These are phyloP conservation scores for Dendrolimus pini DNA, from an alignment of 2,888 invertebrate species.

Conservation along the genomic window DNA sequence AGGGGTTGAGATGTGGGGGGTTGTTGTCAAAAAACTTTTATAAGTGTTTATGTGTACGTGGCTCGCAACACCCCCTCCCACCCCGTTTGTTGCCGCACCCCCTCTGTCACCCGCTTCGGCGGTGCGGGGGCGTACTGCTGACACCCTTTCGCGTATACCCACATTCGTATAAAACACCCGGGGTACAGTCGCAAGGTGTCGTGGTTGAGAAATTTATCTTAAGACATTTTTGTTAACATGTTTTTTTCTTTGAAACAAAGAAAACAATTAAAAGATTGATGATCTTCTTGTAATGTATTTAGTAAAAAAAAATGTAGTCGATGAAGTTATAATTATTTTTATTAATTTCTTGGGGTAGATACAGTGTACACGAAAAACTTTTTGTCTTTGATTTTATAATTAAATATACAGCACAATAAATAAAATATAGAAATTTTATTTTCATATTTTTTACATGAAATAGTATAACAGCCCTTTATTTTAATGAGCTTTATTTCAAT, in stretches of 20 bases:
- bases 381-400: too few relatives aligned
- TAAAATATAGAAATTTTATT: too few relatives aligned
- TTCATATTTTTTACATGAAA: too few relatives aligned
- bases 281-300: too few relatives aligned
- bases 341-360: too few relatives aligned
- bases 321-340: too few relatives aligned
- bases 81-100: constrained; percentile 27
- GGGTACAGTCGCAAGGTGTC: constrained; percentile 36
- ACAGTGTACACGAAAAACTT: too few relatives aligned
- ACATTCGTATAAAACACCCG: constrained; percentile 66
- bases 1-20: constrained; percentile 44
- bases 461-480: too few relatives aligned
- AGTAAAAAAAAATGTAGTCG: too few relatives aligned
- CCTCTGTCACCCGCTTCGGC: constrained; percentile 23
- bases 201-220: constrained; percentile 14
- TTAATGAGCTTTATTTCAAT: too few relatives aligned
- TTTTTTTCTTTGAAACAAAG: background rate
- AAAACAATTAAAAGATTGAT: too few relatives aligned
- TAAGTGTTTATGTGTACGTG: constrained; percentile 75
- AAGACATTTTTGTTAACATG: background rate
- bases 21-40: constrained; percentile 77
- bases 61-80: constrained; percentile 26
- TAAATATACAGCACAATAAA: too few relatives aligned
- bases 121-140: constrained; percentile 32
- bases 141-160: constrained; percentile 76